Conservation (phyloP, 2,113 vertebrate species). For the Tragelaphus strepsiceros region DNA sequence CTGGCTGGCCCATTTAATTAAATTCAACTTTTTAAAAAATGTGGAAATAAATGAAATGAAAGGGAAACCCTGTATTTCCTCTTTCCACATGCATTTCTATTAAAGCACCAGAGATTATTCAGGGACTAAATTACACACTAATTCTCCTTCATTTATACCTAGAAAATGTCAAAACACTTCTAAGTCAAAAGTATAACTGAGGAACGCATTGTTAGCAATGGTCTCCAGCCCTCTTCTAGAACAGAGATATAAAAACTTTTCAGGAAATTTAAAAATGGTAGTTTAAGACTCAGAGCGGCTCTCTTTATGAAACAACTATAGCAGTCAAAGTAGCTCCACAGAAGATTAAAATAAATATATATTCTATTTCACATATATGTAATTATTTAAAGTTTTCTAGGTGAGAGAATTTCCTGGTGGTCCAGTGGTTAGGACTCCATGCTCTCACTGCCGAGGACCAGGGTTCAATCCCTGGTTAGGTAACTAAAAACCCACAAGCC, state of each 20-base stretch:
- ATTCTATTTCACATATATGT: not conserved
- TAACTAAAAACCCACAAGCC: not conserved
- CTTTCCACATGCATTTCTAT: not conserved
- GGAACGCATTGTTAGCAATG: not conserved
- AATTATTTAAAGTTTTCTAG: not conserved
- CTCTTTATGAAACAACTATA: not conserved
- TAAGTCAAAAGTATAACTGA: not conserved
- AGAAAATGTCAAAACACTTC: slow-evolving; percentile 7
- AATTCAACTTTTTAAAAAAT: slow-evolving; percentile 5
- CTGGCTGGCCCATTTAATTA: not conserved
- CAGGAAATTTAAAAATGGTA: not conserved
- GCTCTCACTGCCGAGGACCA: not conserved
- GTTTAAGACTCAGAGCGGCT: not conserved
- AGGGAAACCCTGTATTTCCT: not conserved
- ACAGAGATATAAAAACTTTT: not conserved
- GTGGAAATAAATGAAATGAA: not conserved
- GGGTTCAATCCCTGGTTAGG: not conserved
- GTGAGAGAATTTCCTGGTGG: not conserved
- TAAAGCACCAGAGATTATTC: not conserved
- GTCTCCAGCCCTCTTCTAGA: not conserved
- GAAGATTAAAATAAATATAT: not conserved
- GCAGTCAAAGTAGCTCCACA: not conserved
- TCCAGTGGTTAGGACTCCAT: not conserved
- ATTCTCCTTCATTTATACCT: not conserved
- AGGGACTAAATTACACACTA: not conserved